Percentiles rank a stretch among this genome's conserved stretches.
Evolutionary conservation across 2,113 vertebrate genomes (phyloP).

Genomic region (Physeter macrocephalus): DNA sequence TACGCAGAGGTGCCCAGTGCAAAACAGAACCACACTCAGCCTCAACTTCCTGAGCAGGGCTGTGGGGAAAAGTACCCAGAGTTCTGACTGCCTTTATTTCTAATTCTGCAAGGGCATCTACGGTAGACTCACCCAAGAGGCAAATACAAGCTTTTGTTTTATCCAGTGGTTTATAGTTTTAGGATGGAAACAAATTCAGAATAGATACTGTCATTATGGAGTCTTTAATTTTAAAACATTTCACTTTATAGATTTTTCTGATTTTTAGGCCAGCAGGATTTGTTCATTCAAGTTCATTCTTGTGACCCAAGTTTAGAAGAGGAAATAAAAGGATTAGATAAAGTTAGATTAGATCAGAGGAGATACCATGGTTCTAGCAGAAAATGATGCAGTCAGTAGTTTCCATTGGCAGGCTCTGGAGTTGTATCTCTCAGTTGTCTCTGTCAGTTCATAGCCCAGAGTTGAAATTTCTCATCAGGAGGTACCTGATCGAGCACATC

Average conservation of each 20-base stretch:
- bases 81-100: neutral
- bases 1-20: neutral
- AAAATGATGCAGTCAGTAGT: neutral
- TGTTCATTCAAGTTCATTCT: neutral
- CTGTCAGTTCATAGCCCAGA: neutral
- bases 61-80: neutral
- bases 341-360: neutral
- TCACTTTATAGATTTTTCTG: neutral
- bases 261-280: neutral
- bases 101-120: rapidly evolving
- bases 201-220: neutral
- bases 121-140: neutral
- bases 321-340: neutral
- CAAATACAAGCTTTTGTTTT: neutral
- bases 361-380: neutral
- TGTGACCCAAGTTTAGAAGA: neutral
- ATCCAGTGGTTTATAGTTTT: neutral
- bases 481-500: neutral
- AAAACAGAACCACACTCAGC: neutral
- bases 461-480: neutral
- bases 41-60: neutral
- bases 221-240: neutral
- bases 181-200: neutral
- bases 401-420: neutral
- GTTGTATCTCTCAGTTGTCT: neutral